Conservation (phyloP, 2,113 vertebrate genomes). For the Procapra przewalskii region DNA sequence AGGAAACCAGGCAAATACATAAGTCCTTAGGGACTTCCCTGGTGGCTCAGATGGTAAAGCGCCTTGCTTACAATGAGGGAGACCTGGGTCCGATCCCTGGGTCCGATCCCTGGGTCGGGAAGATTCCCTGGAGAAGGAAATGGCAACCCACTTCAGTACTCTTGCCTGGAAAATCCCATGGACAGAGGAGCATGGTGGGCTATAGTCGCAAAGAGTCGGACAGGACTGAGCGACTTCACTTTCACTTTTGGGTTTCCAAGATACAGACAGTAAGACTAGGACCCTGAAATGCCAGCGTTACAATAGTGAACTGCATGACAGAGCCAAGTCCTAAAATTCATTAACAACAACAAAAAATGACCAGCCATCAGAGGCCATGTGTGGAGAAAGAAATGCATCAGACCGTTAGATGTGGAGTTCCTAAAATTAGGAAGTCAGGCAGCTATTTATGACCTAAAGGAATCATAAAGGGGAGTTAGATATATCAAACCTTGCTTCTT, state of each 20-base stretch:
- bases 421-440: not conserved
- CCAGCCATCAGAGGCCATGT: not conserved
- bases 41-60: no score
- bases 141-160: no score
- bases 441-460: not conserved
- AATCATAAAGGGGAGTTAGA: not conserved
- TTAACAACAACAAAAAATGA: not conserved
- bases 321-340: not conserved
- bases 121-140: no score
- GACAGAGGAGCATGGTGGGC: no score
- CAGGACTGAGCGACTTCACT: no score
- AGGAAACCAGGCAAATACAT: not conserved
- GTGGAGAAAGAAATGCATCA: not conserved
- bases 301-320: not conserved
- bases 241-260: not conserved
- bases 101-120: no score
- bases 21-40: no score
- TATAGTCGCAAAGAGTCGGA: no score
- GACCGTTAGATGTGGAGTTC: not conserved
- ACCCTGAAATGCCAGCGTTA: not conserved
- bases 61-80: no score
- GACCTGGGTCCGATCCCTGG: no score
- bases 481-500: not conserved
- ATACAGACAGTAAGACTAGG: not conserved
- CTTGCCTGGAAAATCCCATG: no score